Evolutionary conservation across 2,113 vertebrate genomes (phyloP).

Genomic region (Urocynchramus pylzowi): DNA sequence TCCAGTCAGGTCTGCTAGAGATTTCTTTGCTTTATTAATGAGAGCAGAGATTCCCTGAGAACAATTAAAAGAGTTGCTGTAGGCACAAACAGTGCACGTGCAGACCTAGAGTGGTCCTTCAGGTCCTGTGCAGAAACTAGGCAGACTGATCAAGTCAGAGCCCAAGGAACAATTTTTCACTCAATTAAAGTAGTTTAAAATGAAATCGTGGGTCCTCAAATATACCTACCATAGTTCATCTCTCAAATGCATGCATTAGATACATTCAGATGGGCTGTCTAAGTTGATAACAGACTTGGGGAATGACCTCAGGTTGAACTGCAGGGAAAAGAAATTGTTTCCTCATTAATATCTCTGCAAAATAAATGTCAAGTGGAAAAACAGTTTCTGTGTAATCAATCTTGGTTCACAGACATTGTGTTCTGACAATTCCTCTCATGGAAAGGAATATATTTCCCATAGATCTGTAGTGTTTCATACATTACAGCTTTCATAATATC

Average conservation of each 20-base stretch:
- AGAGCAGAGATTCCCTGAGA: background rate
- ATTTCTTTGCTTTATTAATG: background rate
- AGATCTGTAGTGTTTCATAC: slow-evolving; percentile 56
- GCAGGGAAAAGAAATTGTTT: slow-evolving; percentile 47
- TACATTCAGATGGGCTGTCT: background rate
- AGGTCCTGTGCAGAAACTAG: background rate
- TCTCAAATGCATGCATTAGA: background rate
- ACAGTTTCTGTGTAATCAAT: slow-evolving; percentile 49
- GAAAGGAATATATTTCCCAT: slow-evolving; percentile 51
- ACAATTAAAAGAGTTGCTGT: background rate
- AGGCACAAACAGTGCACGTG: background rate
- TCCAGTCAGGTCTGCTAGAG: background rate
- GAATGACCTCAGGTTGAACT: slow-evolving; percentile 56
- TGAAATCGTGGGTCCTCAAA: background rate
- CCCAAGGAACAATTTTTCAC: background rate
- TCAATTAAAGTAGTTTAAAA: background rate
- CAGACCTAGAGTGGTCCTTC: background rate
- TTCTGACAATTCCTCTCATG: slow-evolving; percentile 37
- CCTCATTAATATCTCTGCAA: slow-evolving; percentile 53
- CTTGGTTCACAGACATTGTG: slow-evolving; percentile 23
- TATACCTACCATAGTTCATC: background rate
- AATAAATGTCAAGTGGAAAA: slow-evolving; percentile 60
- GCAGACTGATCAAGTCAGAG: background rate
- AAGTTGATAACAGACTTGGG: slow-evolving; percentile 18
- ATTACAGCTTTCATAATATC: slow-evolving; percentile 52